A percentile compares a stretch with the other conserved stretches of the same genome.
Conservation (phyloP, 2,113 vertebrate species). For the Jaculus jaculus region DNA sequence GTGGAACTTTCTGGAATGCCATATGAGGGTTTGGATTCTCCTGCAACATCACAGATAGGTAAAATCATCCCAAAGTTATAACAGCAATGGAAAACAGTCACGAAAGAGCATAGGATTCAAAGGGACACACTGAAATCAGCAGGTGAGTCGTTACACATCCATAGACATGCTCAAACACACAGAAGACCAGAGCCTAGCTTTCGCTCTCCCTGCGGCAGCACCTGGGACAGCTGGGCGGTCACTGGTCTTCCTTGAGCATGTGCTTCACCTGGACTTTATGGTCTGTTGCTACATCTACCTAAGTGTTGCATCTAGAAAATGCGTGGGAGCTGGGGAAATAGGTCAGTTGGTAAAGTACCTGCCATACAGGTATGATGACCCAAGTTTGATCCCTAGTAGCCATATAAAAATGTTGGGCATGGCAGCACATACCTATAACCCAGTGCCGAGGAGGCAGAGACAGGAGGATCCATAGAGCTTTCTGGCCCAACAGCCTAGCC, state of each 20-base stretch:
- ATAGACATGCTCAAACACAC: neutral
- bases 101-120: neutral
- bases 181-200: neutral
- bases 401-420: too few species aligned
- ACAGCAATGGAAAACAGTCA: neutral
- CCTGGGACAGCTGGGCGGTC: neutral
- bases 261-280: conserved; percentile 11
- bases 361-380: too few species aligned
- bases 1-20: conserved; percentile 98
- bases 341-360: too few species aligned
- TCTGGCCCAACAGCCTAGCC: too few species aligned
- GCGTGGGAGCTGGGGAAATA: too few species aligned
- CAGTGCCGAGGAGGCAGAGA: too few species aligned
- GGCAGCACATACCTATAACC: too few species aligned
- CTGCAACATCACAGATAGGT: conserved; percentile 79
- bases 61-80: neutral
- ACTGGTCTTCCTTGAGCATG: neutral
- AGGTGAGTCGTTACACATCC: neutral
- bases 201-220: neutral
- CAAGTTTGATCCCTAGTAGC: too few species aligned
- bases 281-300: neutral
- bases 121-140: conserved; percentile 3
- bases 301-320: too few species aligned
- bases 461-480: too few species aligned
- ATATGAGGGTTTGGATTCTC: conserved; percentile 99